Evolutionary conservation across 2,888 invertebrate genomes (phyloP), one percentile per base, ranked within the genome.

Genomic region (Deilephila porcellus): DNA sequence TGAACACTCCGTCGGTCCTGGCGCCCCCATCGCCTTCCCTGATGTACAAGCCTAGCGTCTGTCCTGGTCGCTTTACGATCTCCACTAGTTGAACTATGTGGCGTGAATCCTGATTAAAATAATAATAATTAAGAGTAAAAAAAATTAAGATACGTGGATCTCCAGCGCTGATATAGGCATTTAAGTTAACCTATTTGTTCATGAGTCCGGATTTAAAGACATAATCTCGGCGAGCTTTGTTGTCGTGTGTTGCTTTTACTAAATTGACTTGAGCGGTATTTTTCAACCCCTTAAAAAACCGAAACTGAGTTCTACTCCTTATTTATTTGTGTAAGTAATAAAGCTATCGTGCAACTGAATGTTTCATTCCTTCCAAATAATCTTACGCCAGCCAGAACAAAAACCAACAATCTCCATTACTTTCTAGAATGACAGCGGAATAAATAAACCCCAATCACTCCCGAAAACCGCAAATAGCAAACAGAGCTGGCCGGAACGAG

Each of bases 21-120:
- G 98, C 98, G 73, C 98, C 96, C n/a, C 99, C 99, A 87, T 99
- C 99, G n/a, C 99, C 99, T 96, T 99, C 99, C 60, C 99, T 96
- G 86, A 99, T 99, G 92, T 99, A 99, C 76, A 99, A 96, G 63
- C 99, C 99, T 78, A 99, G 95, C 53, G 99, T 99, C 93, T 99
- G 99, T 19, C 99, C 99, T 0, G 99, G 99, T 83, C 99, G 96
- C 93, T 99, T 99, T 80, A 99, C 99, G 86, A 99, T 99, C 95
- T 99, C 99, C 82, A 99, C 99, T 88, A 99, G 96, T 90, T 98
- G 96, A 76, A 98, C 98, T 81, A 97, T 96, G 89, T 97, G 97
- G 82, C 97, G 96, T 20, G 97, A 95, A 88, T 97, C 97, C 96
- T 97, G 90, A 17, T 45, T 67, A 79, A 73, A 60, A 53, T 4